phyloP scores from a whole-genome alignment of 2,113 vertebrate species.

The Dendropsophus ebraccatus region DNA sequence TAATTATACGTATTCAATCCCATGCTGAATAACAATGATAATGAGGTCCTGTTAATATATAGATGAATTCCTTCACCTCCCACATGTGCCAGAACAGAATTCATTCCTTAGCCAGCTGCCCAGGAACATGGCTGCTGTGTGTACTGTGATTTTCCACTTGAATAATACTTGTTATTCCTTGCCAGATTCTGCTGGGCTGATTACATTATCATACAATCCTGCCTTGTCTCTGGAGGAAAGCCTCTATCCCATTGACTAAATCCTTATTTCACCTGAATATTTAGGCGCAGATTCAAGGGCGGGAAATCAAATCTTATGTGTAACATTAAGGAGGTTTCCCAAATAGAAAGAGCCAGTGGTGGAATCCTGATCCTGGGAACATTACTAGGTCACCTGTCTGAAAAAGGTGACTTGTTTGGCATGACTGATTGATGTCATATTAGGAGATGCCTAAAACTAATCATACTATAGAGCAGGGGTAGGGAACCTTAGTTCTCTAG shows the following conservation, averaged over 20 bases:
- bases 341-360: no score
- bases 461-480: no score
- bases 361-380: no score
- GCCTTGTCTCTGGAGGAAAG: neutral
- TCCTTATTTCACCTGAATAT: neutral
- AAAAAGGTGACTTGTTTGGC: no score
- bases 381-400: no score
- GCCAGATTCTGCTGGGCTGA: conserved; percentile 30
- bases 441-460: no score
- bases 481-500: no score
- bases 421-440: no score
- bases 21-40: neutral
- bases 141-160: conserved; percentile 49
- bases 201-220: conserved; percentile 45
- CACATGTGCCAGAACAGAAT: neutral
- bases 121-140: neutral
- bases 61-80: neutral
- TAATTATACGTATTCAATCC: neutral
- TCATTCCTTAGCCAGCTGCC: neutral
- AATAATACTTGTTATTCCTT: conserved; percentile 25
- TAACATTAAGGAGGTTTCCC: no score
- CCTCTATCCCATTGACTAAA: neutral
- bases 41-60: neutral
- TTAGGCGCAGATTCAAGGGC: neutral
- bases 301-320: neutral